Evolutionary conservation across 2,888 invertebrate species (phyloP), one percentile per base, ranked within the genome.

Genomic region (Saturnia japonica): DNA sequence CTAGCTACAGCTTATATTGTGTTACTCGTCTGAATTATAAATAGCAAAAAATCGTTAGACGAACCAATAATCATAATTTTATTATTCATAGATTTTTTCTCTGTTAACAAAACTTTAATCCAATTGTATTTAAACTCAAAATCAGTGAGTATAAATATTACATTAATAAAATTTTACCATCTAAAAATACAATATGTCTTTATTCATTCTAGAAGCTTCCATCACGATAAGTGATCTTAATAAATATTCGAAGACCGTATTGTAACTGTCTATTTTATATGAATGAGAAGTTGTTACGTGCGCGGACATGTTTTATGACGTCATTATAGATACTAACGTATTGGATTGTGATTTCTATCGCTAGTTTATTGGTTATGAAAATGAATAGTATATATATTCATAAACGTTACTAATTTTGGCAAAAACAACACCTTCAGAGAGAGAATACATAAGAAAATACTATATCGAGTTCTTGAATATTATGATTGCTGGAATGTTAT

Each of bases 191-290:
- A 60, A 4, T 6, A 28, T 12, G 28, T 28, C 28, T 28, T 60
- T 60, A 25, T 60, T 60, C 9, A 60, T 60, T 60, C 25, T 25
- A 57, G 1, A 25, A 57, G 25, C 25, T 25, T 57, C 57, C 25
- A 57, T 28, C 57, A 25, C 57, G 25, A 60, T 60, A 60, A 60
- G 14, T 14, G 14, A 60, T 60, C 57, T 25, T 28, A 60, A 60
- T 60, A 60, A 28, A 60, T 60, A 60, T 60, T 60, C 57, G 28
- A 60, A 14, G 57, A 60, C 25, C 57, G 57, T 60, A 60, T 60
- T 60, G 57, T 60, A 60, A 60, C 57, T 60, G 57, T 60, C 57
- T 14, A 28, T 25, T 60, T 60, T 60, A 19, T 60, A 60, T 60
- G 57, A 60, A 60, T 60, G 57, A 60, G 57, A 28, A 28, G 25